Conservation (phyloP, 2,888 invertebrate species). For the Protodeltote pygarga region DNA sequence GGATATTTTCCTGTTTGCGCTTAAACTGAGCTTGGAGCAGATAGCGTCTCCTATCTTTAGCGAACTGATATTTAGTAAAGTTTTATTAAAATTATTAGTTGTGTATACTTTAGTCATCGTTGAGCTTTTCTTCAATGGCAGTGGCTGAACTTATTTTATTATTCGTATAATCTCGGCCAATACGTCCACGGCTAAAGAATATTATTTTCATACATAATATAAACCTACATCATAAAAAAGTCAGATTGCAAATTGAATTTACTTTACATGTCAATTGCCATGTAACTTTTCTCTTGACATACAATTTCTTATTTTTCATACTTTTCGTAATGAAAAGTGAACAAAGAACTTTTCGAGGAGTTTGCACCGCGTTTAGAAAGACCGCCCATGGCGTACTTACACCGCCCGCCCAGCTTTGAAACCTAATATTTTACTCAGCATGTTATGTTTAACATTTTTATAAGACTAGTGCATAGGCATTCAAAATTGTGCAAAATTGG, state of each 20-base stretch:
- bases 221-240: background rate
- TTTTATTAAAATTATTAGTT: background rate
- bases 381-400: slow-evolving; percentile 49
- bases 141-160: too few species aligned
- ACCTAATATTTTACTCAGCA: slow-evolving; percentile 61
- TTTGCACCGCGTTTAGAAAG: slow-evolving; percentile 38
- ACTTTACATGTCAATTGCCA: background rate
- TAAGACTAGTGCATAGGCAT: slow-evolving; percentile 29
- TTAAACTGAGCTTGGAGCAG: slow-evolving; percentile 3
- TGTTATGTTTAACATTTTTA: slow-evolving; percentile 53
- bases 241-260: slow-evolving; percentile 5
- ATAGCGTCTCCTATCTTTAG: slow-evolving; percentile 11
- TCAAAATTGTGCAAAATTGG: too few species aligned
- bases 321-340: slow-evolving; percentile 41
- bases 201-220: too few species aligned
- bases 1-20: slow-evolving; percentile 10
- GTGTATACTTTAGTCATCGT: too few species aligned
- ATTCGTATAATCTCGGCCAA: too few species aligned
- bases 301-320: slow-evolving; percentile 22
- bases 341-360: slow-evolving; percentile 42
- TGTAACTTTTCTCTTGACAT: too few species aligned
- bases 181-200: too few species aligned
- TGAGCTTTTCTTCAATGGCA: too few species aligned
- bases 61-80: background rate
- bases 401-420: slow-evolving; percentile 60